A percentile compares a stretch with the other conserved stretches of the same genome.
Conservation (phyloP, 2,113 vertebrate genomes). For the Bolborhynchus lineola region DNA sequence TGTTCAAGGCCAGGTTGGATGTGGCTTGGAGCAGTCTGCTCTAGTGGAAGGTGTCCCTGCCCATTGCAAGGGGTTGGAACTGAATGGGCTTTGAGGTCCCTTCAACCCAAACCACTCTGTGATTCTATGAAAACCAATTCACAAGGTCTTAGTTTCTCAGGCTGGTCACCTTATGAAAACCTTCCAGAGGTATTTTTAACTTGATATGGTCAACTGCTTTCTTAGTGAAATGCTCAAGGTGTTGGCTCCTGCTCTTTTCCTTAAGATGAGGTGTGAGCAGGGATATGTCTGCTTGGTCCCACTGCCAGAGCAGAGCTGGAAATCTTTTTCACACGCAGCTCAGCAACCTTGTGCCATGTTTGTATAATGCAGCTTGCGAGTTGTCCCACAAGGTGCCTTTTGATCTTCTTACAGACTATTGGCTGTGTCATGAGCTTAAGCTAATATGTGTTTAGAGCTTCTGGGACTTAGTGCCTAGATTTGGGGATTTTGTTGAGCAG, state of each 20-base stretch:
- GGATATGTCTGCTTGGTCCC: fast-evolving
- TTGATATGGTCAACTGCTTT: background rate
- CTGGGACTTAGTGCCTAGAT: background rate
- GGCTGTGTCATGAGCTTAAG: background rate
- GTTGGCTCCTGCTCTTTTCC: fast-evolving
- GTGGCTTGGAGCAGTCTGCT: background rate
- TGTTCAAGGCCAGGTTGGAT: background rate
- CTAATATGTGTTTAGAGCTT: background rate
- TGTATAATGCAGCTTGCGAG: fast-evolving
- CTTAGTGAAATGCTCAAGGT: background rate
- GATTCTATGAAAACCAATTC: background rate
- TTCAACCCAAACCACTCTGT: background rate
- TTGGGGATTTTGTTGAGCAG: background rate
- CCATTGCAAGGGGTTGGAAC: background rate
- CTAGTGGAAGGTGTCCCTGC: background rate
- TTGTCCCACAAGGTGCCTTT: background rate
- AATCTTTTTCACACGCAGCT: background rate
- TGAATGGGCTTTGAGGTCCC: background rate
- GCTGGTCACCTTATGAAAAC: background rate
- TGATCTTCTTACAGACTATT: fast-evolving
- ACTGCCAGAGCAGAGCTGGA: fast-evolving
- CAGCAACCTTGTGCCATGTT: background rate
- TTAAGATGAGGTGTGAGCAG: background rate
- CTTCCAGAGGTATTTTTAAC: background rate
- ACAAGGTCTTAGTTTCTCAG: background rate